Percentiles rank a stretch among this genome's conserved stretches.
Evolutionary conservation across 2,113 vertebrate species (phyloP).

Genomic region (Gracilinanus agilis): DNA sequence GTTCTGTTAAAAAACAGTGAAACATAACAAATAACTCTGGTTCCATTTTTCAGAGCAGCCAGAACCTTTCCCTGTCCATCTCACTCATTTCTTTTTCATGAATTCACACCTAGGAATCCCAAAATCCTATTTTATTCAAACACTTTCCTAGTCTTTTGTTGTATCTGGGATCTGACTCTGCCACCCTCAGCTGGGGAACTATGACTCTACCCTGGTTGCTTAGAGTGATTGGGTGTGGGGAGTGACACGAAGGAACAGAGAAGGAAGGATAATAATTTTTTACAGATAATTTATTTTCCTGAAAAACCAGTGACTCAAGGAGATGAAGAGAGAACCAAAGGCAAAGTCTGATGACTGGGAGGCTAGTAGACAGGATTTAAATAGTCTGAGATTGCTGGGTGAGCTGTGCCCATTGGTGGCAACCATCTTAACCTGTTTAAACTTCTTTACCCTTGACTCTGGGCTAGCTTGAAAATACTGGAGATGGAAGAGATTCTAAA

Average conservation of each 20-base stretch:
- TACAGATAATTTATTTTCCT: background rate
- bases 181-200: background rate
- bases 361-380: background rate
- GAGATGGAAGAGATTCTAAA: background rate
- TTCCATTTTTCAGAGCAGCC: background rate
- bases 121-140: background rate
- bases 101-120: background rate
- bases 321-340: background rate
- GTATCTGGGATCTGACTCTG: background rate
- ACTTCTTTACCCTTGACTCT: background rate
- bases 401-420: background rate
- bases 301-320: background rate
- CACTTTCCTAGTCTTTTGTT: background rate
- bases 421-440: background rate
- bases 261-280: background rate
- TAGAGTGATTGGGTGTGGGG: background rate
- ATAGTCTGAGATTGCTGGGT: background rate
- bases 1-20: background rate
- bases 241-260: background rate
- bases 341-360: background rate
- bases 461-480: background rate
- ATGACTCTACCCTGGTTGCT: background rate
- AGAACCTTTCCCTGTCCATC: background rate
- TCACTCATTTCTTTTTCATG: background rate
- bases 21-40: background rate